phyloP scores from a whole-genome alignment of 1,140 invertebrate genomes.

The Pteromalus puparum region DNA sequence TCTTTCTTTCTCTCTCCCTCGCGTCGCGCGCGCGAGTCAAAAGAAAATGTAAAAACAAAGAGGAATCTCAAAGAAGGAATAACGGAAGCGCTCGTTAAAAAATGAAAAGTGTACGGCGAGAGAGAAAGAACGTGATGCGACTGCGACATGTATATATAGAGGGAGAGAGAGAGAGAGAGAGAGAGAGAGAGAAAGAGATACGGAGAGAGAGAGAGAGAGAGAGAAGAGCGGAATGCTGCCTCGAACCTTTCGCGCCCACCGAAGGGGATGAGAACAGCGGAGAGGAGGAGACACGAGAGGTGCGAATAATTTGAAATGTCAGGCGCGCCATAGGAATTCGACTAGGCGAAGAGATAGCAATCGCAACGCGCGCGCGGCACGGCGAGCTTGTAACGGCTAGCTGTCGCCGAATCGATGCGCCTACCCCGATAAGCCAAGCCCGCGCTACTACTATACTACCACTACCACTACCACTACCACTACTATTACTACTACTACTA shows the following conservation, averaged over 20 bases:
- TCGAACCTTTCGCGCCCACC: background rate
- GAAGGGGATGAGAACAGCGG: no score
- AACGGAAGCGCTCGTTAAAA: constrained; percentile 12
- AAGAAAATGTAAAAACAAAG: background rate
- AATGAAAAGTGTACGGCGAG: background rate
- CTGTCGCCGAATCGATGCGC: constrained; percentile 6
- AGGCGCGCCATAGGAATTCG: constrained; percentile 15
- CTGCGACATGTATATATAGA: no score
- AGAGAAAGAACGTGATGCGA: background rate
- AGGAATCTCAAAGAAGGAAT: background rate
- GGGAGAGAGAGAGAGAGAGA: no score
- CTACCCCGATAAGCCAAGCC: constrained; percentile 5
- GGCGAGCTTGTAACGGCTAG: constrained; percentile 7
- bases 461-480: no score
- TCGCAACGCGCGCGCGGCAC: background rate
- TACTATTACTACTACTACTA: no score
- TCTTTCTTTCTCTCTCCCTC: background rate
- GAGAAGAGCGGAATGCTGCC: background rate
- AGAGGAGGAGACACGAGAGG: background rate
- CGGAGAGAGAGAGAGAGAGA: background rate
- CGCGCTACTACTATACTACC: no score
- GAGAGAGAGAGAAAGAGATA: background rate
- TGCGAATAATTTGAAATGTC: constrained; percentile 36
- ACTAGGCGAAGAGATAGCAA: background rate
- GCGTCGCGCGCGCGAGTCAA: background rate